Conservation (phyloP, 2,888 invertebrate genomes). For the Coenonympha arcania region DNA sequence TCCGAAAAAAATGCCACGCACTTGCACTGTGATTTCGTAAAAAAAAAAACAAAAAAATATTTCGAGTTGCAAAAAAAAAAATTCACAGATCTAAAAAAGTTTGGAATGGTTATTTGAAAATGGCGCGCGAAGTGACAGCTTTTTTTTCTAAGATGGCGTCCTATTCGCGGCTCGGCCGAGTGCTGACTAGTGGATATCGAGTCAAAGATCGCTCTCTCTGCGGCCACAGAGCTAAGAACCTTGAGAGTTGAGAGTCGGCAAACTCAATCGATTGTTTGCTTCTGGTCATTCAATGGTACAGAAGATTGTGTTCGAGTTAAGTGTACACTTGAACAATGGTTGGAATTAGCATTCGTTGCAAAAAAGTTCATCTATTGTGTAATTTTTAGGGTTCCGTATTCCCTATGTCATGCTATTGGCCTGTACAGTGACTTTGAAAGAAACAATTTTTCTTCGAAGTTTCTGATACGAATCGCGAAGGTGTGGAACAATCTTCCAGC, state of each 20-base stretch:
- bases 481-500: no score
- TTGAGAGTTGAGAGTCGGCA: slow-evolving; percentile 48
- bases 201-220: slow-evolving; percentile 58
- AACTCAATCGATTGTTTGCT: slow-evolving; percentile 18
- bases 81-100: background rate
- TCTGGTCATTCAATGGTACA: slow-evolving; percentile 4
- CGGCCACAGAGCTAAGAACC: slow-evolving; percentile 37
- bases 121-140: slow-evolving; percentile 44
- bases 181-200: slow-evolving; percentile 47
- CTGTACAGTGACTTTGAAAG: no score
- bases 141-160: slow-evolving; percentile 38
- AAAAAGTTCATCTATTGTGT: background rate
- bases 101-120: slow-evolving; percentile 28
- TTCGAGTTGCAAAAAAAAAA: slow-evolving; percentile 4
- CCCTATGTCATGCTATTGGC: no score
- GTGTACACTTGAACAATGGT: background rate
- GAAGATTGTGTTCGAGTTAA: background rate
- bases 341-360: background rate
- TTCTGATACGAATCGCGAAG: no score
- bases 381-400: background rate
- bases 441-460: no score
- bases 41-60: slow-evolving; percentile 12
- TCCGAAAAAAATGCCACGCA: slow-evolving; percentile 13
- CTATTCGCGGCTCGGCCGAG: slow-evolving; percentile 37
- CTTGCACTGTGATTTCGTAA: slow-evolving; percentile 3